Evolutionary conservation across 2,797 vertebrate species (phyloP), one percentile per base, ranked within the genome.

Genomic region (Sebastes oblongus): DNA sequence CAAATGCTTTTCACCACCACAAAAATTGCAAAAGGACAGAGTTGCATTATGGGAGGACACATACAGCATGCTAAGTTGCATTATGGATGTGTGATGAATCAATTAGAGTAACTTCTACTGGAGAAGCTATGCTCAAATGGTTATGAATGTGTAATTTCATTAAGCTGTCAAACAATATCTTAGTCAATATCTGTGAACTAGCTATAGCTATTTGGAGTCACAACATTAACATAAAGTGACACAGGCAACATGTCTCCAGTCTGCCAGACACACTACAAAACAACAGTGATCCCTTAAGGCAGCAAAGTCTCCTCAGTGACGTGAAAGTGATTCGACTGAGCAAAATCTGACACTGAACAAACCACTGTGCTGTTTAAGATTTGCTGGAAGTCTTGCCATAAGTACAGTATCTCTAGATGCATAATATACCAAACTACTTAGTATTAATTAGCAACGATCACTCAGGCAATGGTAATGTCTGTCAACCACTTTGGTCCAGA

Each of bases 261-360:
- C 75, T 64, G 24, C 20, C 34, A 67, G 65, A 30, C 18, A n/a
- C 32, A 52, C 16, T 24, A 11, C 8, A 59, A 32, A 34, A 34
- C 66, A 67, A 32, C 54, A 34, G 18, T 3, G n/a, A 39, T 52
- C 52, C 27, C 70, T 64, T 5, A 59, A 61, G 10, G 61, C 56
- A 34, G 18, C 56, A 20, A 76, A 67, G 52, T 75, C n/a, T 73
- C 36, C 6, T 69, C 72, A 50, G 42, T 66, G 64, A 70, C 42
- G 42, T 59, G 30, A 34, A 80, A 60, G 64, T 14, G 4, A 77
- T 36, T 14, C 25, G 18, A 75, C 25, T 55, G 6, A 8, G 50
- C 52, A 65, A 71, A 76, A 70, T 30, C 22, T 50, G 50, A 54
- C 14, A 18, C 50, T 2, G 36, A 67, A 65, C 14, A 46, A 46